Evolutionary conservation across 2,113 vertebrate genomes (phyloP).

Genomic region (Scortum barcoo): DNA sequence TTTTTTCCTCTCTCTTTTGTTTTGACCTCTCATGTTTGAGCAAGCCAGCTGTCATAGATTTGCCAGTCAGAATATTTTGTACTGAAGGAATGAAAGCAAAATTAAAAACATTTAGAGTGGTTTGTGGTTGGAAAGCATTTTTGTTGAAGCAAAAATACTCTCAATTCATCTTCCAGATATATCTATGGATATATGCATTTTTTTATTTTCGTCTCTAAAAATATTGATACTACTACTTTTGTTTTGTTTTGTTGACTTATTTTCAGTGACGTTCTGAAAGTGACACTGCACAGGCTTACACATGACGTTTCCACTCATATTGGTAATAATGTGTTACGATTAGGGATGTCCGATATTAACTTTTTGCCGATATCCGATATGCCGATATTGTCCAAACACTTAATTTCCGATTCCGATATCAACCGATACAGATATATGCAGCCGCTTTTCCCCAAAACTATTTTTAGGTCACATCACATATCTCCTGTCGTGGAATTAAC

Average conservation of each 20-base stretch:
- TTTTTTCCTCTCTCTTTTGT: slow-evolving; percentile 17
- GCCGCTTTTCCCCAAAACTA: too few relatives aligned
- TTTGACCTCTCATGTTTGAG: slow-evolving; percentile 16
- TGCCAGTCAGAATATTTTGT: background rate
- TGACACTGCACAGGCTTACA: too few relatives aligned
- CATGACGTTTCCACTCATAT: background rate
- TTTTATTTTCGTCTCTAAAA: background rate
- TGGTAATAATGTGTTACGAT: background rate
- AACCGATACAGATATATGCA: too few relatives aligned
- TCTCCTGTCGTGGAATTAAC: too few relatives aligned
- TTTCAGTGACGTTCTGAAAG: too few relatives aligned
- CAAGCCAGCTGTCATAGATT: background rate
- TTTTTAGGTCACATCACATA: too few relatives aligned
- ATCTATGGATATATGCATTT: background rate
- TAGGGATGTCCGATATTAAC: too few relatives aligned
- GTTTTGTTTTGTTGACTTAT: too few relatives aligned
- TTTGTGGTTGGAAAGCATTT: background rate
- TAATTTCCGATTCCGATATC: too few relatives aligned
- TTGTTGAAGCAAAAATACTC: background rate
- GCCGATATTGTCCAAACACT: too few relatives aligned
- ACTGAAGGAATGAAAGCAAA: background rate
- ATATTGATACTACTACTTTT: too few relatives aligned
- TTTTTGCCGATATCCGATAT: too few relatives aligned
- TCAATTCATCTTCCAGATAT: background rate
- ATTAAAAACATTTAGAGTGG: background rate